Base-by-base conservation (phyloP, 2,888 invertebrate species). In the Xanthia togata region DNA sequence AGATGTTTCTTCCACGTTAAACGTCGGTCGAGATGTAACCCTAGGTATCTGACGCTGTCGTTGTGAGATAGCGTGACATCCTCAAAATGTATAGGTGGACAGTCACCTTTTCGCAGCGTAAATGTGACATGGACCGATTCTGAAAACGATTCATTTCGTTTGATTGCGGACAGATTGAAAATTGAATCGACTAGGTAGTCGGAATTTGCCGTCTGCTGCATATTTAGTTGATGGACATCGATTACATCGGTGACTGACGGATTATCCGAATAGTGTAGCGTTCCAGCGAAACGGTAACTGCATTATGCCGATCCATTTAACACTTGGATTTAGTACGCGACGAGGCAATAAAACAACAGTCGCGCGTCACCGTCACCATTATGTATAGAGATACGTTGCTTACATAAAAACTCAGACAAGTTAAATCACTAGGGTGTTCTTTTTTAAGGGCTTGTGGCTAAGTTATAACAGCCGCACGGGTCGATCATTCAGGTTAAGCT, bases 301-400 rank as follows among this genome's bases (percentile, higher is more conserved):
- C 81, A 87, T 89, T 84, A 86, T 85, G 78, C 85, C 87, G 77
- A 90, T 88, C 89, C 88, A 88, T 89, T 91, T 89, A 88, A 88
- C 85, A 87, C 86, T 87, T 78, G 83, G 83, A 89, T 90, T 88
- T 87, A 88, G 83, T 85, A 79, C 76, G 71, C 81, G 71, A 71
- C 83, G 72, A 65, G 79, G 85, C 87, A 87, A 89, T 88, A 89
- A 87, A 89, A 87, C 79, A 82, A 71, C 77, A 76, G 70, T 72
- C 63, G 38, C 81, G 41, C 69, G 75, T 82, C 86, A 76, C 57
- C 41, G 63, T 70, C 41, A 11, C 60, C 57, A 26, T 6, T 35
- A 26, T 35, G 9, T 23, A 67, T 23, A 9, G 14, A 67, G 26
- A 41, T 31, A 60, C 20, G 20, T 55, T 53, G 9, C 35, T 55